A percentile compares a stretch with the other conserved stretches of the same genome.
Conservation (phyloP, 1,140 invertebrate species). For the Penaeus chinensis region DNA sequence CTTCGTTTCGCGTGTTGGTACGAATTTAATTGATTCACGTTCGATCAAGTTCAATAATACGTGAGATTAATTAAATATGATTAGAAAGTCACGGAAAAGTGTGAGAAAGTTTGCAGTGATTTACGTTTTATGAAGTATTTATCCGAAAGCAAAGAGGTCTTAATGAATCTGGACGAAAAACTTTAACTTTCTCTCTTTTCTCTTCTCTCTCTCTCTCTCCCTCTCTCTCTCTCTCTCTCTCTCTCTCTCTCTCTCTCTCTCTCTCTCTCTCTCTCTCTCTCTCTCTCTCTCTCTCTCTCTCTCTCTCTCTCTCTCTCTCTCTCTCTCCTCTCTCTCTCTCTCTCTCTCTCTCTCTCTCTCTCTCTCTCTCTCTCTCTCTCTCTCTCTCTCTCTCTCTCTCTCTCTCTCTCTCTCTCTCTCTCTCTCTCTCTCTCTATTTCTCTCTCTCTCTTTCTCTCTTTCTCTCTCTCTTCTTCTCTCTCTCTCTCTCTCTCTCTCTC, state of each 20-base stretch:
- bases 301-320: not conserved
- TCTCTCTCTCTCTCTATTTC: not conserved
- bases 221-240: not conserved
- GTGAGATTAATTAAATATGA: too few species aligned
- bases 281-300: not conserved
- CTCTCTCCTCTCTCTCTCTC: not conserved
- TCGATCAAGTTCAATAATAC: too few species aligned
- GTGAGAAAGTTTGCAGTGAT: too few species aligned
- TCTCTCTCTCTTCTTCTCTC: not conserved
- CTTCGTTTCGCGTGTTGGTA: too few species aligned
- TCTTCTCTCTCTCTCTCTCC: not conserved
- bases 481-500: not conserved
- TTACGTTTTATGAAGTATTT: too few species aligned
- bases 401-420: not conserved
- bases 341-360: not conserved
- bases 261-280: constrained; percentile 11
- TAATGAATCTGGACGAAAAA: too few species aligned
- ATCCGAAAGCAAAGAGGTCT: too few species aligned
- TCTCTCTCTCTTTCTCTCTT: constrained; percentile 21
- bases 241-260: not conserved
- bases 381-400: not conserved
- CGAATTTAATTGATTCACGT: too few species aligned
- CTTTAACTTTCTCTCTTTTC: not conserved
- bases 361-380: constrained; percentile 6
- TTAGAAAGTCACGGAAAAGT: too few species aligned